phyloP scores from a whole-genome alignment of 2,113 vertebrate genomes.

The Chionomys nivalis region DNA sequence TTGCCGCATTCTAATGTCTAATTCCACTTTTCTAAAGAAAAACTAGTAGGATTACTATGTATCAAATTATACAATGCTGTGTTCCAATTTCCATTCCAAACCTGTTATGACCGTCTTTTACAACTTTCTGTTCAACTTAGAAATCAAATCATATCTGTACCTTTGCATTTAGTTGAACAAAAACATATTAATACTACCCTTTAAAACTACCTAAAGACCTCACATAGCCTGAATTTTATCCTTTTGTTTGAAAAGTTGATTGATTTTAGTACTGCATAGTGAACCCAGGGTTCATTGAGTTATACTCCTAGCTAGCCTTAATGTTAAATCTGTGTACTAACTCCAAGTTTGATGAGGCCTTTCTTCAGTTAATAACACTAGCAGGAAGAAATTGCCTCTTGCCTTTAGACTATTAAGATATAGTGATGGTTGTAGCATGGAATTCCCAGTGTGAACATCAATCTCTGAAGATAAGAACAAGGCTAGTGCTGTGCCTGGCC shows the following conservation, averaged over 20 bases:
- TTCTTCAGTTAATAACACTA: background rate
- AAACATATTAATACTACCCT: background rate
- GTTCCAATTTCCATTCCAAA: background rate
- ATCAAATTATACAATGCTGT: background rate
- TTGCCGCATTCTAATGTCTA: background rate
- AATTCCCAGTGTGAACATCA: no score
- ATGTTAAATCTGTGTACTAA: background rate
- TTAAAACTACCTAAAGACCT: background rate
- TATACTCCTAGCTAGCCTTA: background rate
- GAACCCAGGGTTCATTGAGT: background rate
- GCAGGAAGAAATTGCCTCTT: background rate
- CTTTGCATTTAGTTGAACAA: background rate
- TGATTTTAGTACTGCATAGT: background rate
- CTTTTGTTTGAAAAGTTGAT: background rate
- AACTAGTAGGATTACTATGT: no score
- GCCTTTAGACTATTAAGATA: background rate
- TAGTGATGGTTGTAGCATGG: background rate
- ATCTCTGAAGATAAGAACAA: background rate
- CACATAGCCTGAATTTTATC: background rate
- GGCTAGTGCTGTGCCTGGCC: no score
- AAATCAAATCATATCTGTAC: background rate
- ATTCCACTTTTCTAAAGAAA: background rate
- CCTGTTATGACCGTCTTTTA: background rate
- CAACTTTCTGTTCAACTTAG: background rate
- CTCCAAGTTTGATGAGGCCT: background rate